Evolutionary conservation across 2,888 invertebrate genomes (phyloP), one percentile per base, ranked within the genome.

Genomic region (Eustalomyia histrio): DNA sequence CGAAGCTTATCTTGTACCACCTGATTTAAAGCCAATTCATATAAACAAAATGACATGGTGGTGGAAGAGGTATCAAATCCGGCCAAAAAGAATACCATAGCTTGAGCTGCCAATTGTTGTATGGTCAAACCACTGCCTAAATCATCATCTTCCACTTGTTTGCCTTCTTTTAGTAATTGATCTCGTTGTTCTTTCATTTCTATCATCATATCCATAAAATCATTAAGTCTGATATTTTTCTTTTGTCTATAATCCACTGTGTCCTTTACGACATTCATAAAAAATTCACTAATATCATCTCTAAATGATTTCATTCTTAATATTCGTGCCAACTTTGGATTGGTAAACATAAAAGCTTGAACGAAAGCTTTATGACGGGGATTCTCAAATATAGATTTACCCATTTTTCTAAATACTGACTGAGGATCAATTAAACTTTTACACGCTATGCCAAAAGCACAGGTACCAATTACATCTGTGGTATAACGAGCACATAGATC

Each of bases 31-130:
- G 92, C 92, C 63, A 93, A 84, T 84, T 92, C 92, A 79, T 91
- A 93, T 2, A 92, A 83, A 10, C 90, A 90, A 80, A 92, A 92
- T 3, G 91, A 90, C 86, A 92, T 90, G 0, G 91, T 91, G 0
- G 91, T 90, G 0, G 91, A 89, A 2, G 92, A 92, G 0, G 93
- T 92, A 83, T 93, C 93, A 65, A 91, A 92, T 1, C 93, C 93
- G 29, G 92, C 93, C 6, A 89, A 75, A 82, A 92, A 92, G 84
- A 94, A 93, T 0, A 92, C 88, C 55, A 92, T 90, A 10, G 92
- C 91, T 76, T 94, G 93, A 0, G 93, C 91, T 0, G 92, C 90
- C 16, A 93, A 86, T 43, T 93, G 86, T 1, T 92, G 90, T 9
- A 92, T 87, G 4, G 84, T 87, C 21, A 87, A 17, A 0, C 87